Evolutionary conservation across 2,113 vertebrate species (phyloP).

Genomic region (Mandrillus leucophaeus): DNA sequence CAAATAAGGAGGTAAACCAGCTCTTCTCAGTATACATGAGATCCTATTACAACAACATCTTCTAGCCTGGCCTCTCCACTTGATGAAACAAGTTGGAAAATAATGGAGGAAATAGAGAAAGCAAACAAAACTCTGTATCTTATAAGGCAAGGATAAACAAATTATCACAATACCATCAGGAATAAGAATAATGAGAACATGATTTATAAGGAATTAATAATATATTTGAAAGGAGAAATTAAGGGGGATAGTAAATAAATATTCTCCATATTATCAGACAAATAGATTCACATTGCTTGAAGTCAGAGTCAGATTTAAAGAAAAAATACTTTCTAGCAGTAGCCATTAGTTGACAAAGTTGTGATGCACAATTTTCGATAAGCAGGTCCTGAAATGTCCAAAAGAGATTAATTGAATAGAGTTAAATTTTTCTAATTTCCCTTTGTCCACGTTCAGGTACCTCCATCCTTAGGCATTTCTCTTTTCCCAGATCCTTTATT

Average conservation of each 20-base stretch:
- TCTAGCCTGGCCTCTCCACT: background rate
- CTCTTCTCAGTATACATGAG: background rate
- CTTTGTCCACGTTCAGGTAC: background rate
- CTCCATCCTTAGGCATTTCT: background rate
- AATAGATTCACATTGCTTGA: background rate
- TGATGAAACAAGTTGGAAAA: background rate
- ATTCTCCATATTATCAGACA: background rate
- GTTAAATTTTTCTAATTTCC: background rate
- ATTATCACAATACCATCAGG: background rate
- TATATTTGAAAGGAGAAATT: conserved; percentile 17
- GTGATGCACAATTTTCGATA: background rate
- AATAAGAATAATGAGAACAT: background rate
- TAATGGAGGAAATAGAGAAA: background rate
- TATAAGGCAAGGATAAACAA: background rate
- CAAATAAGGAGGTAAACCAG: background rate
- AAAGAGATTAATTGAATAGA: background rate
- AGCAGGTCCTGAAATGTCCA: background rate
- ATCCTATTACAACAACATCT: background rate
- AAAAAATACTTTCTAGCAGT: background rate
- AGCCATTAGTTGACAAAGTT: background rate
- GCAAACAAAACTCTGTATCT: background rate
- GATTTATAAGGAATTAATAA: background rate
- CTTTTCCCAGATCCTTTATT: background rate
- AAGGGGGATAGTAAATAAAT: background rate
- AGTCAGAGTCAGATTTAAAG: background rate